Base-by-base conservation (phyloP, 2,888 invertebrate genomes). In the Temnothorax rugatulus region DNA sequence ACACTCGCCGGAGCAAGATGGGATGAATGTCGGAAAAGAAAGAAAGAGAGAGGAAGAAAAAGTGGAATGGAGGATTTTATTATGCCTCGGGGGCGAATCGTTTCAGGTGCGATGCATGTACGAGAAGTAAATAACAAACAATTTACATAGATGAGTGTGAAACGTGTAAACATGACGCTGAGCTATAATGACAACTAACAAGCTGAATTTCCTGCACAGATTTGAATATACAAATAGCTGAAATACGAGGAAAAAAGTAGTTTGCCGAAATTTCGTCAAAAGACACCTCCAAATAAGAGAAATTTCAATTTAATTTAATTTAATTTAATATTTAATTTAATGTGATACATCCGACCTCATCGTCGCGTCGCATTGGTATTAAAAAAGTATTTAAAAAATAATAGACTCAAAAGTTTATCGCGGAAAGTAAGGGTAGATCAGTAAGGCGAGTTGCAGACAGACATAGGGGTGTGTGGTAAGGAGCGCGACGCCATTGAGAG, bases 11-110 rank as follows among this genome's bases (percentile, higher is more conserved):
- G 47, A 79, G 79, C 59, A 34, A 38, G 21, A 34, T 59, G 11
- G 8, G 47, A 34, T 57, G 25, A 61, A 73, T 61, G 25, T 73
- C 8, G 41, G 25, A 54, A 75, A 38, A 63, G n/a, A n/a, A 47
- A 4, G 54, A 34, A 47, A 34, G 4, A 5, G n/a, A 11, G 25
- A 38, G 3, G n/a, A 15, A 57, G 18, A 57, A 25, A 18, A 18
- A 41, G 52, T 18, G 8, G 29, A 68, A 77, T 41, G 71, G 71
- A 69, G 59, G 34, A 73, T 59, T 73, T 79, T 79, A 71, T 47
- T 71, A 71, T 47, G 34, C 34, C 47, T 57, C 21, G 34, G 47
- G 44, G 57, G 44, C 18, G 47, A 79, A 61, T 73, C 59, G 21
- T 13, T 71, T 8, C 59, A 38, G 34, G 47, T 41, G 57, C 52